phyloP scores from a whole-genome alignment of 1,140 invertebrate genomes.

The Arctopsyche grandis region DNA sequence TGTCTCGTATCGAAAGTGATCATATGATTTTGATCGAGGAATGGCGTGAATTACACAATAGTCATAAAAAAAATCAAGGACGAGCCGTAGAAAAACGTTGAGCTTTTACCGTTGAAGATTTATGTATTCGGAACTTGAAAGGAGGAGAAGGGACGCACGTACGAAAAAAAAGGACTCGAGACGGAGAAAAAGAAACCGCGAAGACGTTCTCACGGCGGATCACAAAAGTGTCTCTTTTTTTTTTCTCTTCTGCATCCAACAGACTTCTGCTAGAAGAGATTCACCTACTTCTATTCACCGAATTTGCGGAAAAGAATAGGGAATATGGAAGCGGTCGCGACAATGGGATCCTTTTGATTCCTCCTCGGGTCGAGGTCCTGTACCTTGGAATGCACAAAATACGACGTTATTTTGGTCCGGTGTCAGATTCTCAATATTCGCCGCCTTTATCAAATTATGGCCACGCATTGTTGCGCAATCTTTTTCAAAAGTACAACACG shows the following conservation, averaged over 20 bases:
- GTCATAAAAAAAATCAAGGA: slow-evolving; percentile 33
- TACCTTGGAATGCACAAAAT: neutral
- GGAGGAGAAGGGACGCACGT: neutral
- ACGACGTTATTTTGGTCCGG: slow-evolving; percentile 2
- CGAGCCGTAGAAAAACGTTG: slow-evolving; percentile 1
- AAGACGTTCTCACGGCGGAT: slow-evolving; percentile 51
- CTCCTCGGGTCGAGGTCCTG: neutral
- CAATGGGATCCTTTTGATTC: slow-evolving; percentile 50
- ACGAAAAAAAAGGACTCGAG: slow-evolving; percentile 34
- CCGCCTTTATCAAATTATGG: slow-evolving; percentile 38
- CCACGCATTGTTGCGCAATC: slow-evolving; percentile 36
- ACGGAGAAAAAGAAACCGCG: slow-evolving; percentile 47
- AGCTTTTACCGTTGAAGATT: slow-evolving; percentile 34
- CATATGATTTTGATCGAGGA: slow-evolving; percentile 14
- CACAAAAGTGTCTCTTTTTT: slow-evolving; percentile 48
- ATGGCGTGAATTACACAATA: slow-evolving; percentile 44
- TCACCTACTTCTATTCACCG: slow-evolving; percentile 40
- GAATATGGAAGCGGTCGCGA: slow-evolving; percentile 47
- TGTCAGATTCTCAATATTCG: slow-evolving; percentile 26
- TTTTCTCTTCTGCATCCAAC: neutral
- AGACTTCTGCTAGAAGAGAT: slow-evolving; percentile 27
- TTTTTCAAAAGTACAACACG: slow-evolving; percentile 28
- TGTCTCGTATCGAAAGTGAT: neutral
- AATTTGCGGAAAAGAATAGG: slow-evolving; percentile 50
- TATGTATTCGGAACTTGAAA: slow-evolving; percentile 33